Percentiles rank a stretch among this genome's conserved stretches.
Conservation (phyloP, 2,113 vertebrate genomes). For the Cebidichthys violaceus region DNA sequence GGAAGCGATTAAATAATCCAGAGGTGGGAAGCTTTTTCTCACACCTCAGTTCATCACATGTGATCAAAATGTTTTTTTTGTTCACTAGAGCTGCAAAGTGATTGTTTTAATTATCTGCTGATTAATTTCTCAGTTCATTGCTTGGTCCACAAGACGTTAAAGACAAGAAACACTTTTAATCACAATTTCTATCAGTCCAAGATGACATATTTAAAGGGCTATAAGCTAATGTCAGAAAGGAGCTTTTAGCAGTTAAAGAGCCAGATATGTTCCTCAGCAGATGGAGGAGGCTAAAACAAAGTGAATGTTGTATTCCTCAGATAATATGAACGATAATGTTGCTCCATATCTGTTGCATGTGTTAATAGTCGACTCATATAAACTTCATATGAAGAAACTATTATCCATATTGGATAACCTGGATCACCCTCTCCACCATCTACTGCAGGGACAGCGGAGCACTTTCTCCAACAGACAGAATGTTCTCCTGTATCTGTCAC, state of each 20-base stretch:
- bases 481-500: no score
- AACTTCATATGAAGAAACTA: no score
- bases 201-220: not conserved
- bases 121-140: not conserved
- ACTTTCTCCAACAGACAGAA: no score
- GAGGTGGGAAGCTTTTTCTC: slow-evolving; percentile 15
- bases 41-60: not conserved
- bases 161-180: not conserved
- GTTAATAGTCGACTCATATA: not conserved
- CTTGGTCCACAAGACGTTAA: not conserved
- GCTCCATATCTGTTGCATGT: not conserved
- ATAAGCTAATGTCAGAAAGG: not conserved
- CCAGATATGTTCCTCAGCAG: not conserved
- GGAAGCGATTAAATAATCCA: slow-evolving; percentile 2
- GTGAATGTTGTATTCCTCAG: not conserved
- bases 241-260: not conserved
- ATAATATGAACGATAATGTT: not conserved
- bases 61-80: not conserved
- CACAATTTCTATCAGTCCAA: not conserved
- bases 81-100: not conserved
- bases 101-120: not conserved
- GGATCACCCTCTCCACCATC: no score
- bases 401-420: no score
- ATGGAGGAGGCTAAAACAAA: not conserved
- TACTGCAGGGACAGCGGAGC: no score